Percentiles rank a stretch among this genome's conserved stretches.
Conservation (phyloP, 2,113 vertebrate species). For the Cyprinodon brontotheroides region DNA sequence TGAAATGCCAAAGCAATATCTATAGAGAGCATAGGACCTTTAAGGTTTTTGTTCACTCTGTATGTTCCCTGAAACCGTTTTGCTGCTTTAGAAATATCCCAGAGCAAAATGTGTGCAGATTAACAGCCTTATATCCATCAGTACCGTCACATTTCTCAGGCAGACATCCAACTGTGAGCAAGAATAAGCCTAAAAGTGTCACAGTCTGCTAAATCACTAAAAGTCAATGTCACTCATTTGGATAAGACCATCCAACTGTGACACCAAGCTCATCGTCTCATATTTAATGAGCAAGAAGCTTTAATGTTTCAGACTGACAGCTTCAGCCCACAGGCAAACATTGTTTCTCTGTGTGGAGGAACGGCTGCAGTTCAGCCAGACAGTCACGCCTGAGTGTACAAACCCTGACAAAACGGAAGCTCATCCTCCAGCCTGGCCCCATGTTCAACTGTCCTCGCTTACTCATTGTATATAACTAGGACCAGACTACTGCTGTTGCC, state of each 20-base stretch:
- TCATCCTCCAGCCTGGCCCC: background rate
- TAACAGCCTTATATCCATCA: conserved; percentile 6
- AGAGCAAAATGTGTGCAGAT: background rate
- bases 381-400: conserved; percentile 20
- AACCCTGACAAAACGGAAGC: conserved; percentile 21
- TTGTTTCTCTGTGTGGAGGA: conserved; percentile 6
- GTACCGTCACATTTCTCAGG: background rate
- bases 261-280: conserved; percentile 1
- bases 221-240: background rate
- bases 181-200: background rate
- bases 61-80: conserved; percentile 16
- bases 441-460: background rate
- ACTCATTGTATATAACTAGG: background rate
- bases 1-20: conserved; percentile 31
- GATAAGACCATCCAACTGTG: background rate
- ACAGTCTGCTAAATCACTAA: conserved; percentile 5
- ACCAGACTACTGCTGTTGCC: background rate
- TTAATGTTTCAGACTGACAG: conserved; percentile 17
- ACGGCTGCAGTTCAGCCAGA: conserved; percentile 19
- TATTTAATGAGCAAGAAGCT: background rate
- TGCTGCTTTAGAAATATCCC: background rate
- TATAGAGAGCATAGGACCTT: conserved; percentile 10
- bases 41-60: conserved; percentile 11
- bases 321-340: conserved; percentile 19
- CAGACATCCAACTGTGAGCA: background rate